These are phyloP conservation scores for Zeus faber DNA, from an alignment of 2,113 vertebrate species.

Conservation along the genomic window DNA sequence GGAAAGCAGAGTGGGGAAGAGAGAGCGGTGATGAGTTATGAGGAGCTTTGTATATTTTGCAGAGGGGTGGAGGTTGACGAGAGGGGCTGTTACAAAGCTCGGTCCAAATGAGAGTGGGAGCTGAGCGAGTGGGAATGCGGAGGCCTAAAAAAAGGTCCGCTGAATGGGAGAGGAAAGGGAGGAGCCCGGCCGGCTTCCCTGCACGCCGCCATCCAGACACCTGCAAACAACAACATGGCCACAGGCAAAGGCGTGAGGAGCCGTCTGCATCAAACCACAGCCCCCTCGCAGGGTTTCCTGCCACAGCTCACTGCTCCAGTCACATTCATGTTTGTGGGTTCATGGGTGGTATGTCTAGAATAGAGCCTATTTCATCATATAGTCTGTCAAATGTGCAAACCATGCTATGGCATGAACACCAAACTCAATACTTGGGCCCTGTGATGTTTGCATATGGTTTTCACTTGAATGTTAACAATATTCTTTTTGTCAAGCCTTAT, in stretches of 20 bases:
- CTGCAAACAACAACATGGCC: slow-evolving; percentile 19
- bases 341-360: too few species aligned
- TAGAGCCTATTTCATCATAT: too few species aligned
- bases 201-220: slow-evolving; percentile 22
- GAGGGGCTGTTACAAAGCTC: too few species aligned
- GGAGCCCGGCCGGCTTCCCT: slow-evolving; percentile 4
- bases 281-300: neutral
- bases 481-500: too few species aligned
- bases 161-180: slow-evolving; percentile 7
- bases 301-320: too few species aligned
- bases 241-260: slow-evolving; percentile 26
- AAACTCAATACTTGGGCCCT: too few species aligned
- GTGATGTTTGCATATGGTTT: too few species aligned
- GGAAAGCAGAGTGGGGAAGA: slow-evolving; percentile 13
- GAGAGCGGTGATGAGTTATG: slow-evolving; percentile 21
- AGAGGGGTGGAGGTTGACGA: neutral
- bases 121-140: neutral
- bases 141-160: slow-evolving; percentile 20
- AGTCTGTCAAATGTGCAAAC: too few species aligned
- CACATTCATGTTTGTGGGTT: too few species aligned
- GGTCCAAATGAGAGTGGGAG: too few species aligned
- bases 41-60: slow-evolving; percentile 15
- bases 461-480: too few species aligned
- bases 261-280: slow-evolving; percentile 46
- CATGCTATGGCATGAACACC: too few species aligned